A percentile compares a stretch with the other conserved stretches of the same genome.
These are phyloP conservation scores for Pygoscelis antarcticus DNA, from an alignment of 2,113 vertebrate genomes.

Conservation along the genomic window DNA sequence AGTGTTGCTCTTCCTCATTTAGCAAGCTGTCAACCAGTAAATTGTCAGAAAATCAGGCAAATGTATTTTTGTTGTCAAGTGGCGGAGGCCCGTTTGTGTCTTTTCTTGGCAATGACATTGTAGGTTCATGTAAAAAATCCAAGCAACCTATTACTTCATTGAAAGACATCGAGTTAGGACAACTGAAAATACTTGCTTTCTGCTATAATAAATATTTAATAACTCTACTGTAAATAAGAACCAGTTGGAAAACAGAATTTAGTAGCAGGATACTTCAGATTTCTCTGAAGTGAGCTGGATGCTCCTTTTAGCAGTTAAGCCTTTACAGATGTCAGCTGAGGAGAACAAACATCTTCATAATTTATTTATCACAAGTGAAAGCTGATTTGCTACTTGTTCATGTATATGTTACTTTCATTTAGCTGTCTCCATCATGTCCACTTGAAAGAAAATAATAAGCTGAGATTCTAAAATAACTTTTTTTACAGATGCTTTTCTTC, in stretches of 20 bases:
- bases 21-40: conserved; percentile 52
- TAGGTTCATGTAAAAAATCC: neutral
- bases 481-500: neutral
- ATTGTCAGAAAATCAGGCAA: conserved; percentile 41
- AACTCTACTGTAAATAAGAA: conserved; percentile 23
- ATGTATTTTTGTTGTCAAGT: neutral
- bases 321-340: conserved; percentile 23
- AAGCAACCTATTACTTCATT: neutral
- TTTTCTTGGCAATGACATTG: neutral
- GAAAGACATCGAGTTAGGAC: neutral
- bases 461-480: neutral
- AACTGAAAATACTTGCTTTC: neutral
- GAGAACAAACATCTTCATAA: conserved; percentile 46
- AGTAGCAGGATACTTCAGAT: neutral
- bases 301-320: neutral
- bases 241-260: neutral
- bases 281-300: conserved; percentile 10
- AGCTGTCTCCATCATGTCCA: neutral
- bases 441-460: conserved; percentile 13
- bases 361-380: conserved; percentile 51
- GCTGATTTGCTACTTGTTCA: neutral
- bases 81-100: neutral
- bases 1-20: conserved; percentile 34
- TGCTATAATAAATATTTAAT: conserved; percentile 27
- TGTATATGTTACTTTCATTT: neutral